phyloP scores from a whole-genome alignment of 2,888 invertebrate genomes.

The Emmelina monodactyla region DNA sequence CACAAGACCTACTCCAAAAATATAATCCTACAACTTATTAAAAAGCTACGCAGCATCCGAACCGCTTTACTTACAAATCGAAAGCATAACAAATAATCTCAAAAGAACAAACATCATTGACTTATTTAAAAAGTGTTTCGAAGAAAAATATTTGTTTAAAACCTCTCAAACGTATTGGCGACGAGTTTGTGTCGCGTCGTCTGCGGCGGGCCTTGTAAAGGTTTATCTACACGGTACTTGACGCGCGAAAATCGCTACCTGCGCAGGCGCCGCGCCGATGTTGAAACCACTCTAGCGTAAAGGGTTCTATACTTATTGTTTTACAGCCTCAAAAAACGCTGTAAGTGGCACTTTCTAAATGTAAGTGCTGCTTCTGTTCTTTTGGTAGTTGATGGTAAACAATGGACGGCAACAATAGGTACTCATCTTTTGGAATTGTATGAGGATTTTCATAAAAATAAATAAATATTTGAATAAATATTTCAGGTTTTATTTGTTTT shows the following conservation, averaged over 20 bases:
- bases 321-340: constrained; percentile 18
- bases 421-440: too few species aligned
- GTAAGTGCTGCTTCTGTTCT: not conserved
- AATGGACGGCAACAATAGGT: too few species aligned
- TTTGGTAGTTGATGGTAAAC: too few species aligned
- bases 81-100: not conserved
- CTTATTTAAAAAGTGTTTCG: not conserved
- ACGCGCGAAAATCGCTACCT: constrained; percentile 32
- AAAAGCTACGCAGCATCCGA: too few species aligned
- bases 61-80: not conserved
- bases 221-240: constrained; percentile 4
- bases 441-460: too few species aligned
- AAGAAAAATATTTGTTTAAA: not conserved
- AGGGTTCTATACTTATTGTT: constrained; percentile 33
- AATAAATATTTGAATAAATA: too few species aligned
- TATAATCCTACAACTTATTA: too few species aligned
- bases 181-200: not conserved
- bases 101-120: not conserved
- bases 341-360: constrained; percentile 9
- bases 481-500: too few species aligned
- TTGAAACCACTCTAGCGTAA: constrained; percentile 30
- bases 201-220: not conserved
- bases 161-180: not conserved
- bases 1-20: too few species aligned
- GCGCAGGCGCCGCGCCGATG: constrained; percentile 23